Conservation (phyloP, 2,113 vertebrate species). For the Chroicocephalus ridibundus region DNA sequence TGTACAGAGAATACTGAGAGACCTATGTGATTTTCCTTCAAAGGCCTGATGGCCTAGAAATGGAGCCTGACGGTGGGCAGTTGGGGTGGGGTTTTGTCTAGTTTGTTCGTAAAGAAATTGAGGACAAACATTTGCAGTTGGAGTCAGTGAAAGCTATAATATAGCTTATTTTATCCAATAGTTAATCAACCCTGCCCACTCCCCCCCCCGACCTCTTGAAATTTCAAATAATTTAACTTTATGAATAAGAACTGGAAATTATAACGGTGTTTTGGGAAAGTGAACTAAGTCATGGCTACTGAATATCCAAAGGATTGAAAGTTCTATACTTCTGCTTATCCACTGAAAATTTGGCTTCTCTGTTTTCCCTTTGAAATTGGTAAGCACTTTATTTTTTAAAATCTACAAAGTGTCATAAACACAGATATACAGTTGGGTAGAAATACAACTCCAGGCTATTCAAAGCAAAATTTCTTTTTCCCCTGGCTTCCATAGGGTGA, state of each 20-base stretch:
- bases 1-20: not conserved
- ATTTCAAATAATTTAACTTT: not conserved
- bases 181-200: not conserved
- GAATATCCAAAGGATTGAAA: not conserved
- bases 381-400: not conserved
- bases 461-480: not conserved
- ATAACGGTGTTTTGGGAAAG: not conserved
- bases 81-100: not conserved
- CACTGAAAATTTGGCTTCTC: not conserved
- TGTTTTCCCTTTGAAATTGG: not conserved
- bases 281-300: not conserved
- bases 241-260: not conserved
- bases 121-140: not conserved
- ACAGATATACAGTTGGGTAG: not conserved
- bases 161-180: not conserved
- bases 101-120: not conserved
- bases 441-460: not conserved
- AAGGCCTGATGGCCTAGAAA: not conserved
- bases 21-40: not conserved
- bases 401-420: not conserved
- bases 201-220: not conserved
- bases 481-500: not conserved
- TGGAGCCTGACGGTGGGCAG: not conserved
- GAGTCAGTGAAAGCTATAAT: not conserved
- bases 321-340: not conserved